These are phyloP conservation scores for Pristionchus entomophagus DNA, from an alignment of 2,888 invertebrate genomes.

Conservation along the genomic window DNA sequence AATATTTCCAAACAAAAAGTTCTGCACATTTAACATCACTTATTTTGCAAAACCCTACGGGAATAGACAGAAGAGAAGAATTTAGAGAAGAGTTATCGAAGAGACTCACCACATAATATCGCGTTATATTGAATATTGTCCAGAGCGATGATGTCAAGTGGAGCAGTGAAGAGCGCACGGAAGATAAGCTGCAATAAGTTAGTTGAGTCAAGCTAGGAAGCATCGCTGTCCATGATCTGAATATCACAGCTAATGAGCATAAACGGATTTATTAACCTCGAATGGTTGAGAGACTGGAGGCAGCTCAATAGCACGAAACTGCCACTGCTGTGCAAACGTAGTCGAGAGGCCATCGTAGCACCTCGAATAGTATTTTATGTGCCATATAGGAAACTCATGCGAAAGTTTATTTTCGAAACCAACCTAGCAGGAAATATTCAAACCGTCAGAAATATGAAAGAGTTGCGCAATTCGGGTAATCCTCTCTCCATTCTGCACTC, in stretches of 20 bases:
- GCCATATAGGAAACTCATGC: too few relatives aligned
- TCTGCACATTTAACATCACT: too few relatives aligned
- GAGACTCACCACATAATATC: constrained; percentile 68
- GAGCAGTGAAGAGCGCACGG: constrained; percentile 67
- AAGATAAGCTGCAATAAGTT: constrained; percentile 65
- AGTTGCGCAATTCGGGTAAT: too few relatives aligned
- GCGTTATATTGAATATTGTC: constrained; percentile 72
- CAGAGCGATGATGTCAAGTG: constrained; percentile 68
- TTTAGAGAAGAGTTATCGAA: background rate
- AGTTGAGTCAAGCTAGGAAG: too few relatives aligned
- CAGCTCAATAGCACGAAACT: constrained; percentile 65
- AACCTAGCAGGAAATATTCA: too few relatives aligned
- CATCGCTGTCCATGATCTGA: too few relatives aligned
- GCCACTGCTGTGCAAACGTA: constrained; percentile 71
- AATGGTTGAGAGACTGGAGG: constrained; percentile 72
- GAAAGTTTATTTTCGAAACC: too few relatives aligned
- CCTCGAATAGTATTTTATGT: constrained; percentile 31
- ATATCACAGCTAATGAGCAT: too few relatives aligned
- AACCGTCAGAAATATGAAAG: too few relatives aligned
- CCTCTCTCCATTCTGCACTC: too few relatives aligned
- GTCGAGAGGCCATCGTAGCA: constrained; percentile 70
- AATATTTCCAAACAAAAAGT: background rate
- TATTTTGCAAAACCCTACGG: too few relatives aligned
- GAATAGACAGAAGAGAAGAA: background rate
- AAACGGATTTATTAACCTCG: too few relatives aligned